Percentiles rank a stretch among this genome's conserved stretches.
phyloP scores from a whole-genome alignment of 2,888 invertebrate species.

The Abscondita cerata region DNA sequence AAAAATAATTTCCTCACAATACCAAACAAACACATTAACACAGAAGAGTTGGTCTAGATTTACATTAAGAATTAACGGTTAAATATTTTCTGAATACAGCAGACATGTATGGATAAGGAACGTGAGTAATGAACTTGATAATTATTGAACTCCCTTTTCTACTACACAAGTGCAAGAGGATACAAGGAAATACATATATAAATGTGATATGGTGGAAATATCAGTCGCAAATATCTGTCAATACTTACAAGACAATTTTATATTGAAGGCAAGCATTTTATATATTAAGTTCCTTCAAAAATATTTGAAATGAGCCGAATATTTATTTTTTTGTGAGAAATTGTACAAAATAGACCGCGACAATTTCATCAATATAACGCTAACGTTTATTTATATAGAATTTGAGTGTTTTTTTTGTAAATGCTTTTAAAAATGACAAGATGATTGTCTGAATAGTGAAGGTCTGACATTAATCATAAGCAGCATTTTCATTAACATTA shows the following conservation, averaged over 20 bases:
- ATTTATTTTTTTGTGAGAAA: conserved; percentile 1
- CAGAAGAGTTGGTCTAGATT: too few relatives aligned
- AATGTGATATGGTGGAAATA: conserved; percentile 28
- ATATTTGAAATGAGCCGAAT: not conserved
- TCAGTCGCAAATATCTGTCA: conserved; percentile 25
- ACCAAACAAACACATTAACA: too few relatives aligned
- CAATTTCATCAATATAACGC: conserved; percentile 11
- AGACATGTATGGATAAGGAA: conserved; percentile 46
- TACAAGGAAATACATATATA: conserved; percentile 5
- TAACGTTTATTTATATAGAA: conserved; percentile 11
- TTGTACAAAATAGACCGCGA: conserved; percentile 17
- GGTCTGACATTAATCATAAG: conserved; percentile 44
- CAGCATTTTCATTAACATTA: conserved; percentile 32
- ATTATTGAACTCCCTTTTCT: not conserved
- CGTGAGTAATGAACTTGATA: conserved; percentile 35
- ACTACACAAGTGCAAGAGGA: not conserved
- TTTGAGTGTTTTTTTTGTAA: conserved; percentile 19
- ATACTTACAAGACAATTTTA: not conserved
- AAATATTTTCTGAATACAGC: conserved; percentile 31
- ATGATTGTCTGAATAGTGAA: conserved; percentile 50
- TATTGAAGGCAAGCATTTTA: conserved; percentile 2
- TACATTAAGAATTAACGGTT: conserved; percentile 3
- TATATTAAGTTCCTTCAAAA: conserved; percentile 1
- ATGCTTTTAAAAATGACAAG: conserved; percentile 40
- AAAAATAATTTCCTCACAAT: too few relatives aligned